Percentiles rank a stretch among this genome's conserved stretches.
Conservation (phyloP, 2,113 vertebrate genomes). For the Mellivora capensis region DNA sequence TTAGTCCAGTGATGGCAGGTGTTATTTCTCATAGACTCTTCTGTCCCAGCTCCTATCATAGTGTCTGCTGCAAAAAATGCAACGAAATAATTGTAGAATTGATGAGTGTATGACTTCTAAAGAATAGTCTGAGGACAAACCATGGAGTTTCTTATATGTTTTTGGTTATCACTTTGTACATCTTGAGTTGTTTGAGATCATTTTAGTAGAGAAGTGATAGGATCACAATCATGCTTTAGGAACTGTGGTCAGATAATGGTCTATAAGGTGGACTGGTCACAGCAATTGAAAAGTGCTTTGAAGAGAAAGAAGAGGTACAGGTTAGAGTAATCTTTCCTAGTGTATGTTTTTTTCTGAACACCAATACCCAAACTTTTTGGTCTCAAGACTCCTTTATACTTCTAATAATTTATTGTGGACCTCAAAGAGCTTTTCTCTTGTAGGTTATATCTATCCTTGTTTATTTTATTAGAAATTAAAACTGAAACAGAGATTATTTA, state of each 20-base stretch:
- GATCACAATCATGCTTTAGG: conserved; percentile 4
- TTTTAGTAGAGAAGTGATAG: background rate
- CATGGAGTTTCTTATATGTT: background rate
- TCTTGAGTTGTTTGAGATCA: background rate
- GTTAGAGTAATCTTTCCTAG: background rate
- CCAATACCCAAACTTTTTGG: background rate
- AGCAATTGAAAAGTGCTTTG: background rate
- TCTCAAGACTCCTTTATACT: background rate
- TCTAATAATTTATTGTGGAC: background rate
- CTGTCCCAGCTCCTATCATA: background rate
- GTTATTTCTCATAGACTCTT: background rate
- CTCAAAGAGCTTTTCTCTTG: background rate
- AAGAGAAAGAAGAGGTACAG: background rate
- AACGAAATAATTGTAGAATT: background rate
- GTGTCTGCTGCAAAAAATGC: background rate
- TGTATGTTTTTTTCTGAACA: background rate
- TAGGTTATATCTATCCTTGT: background rate
- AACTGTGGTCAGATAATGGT: background rate
- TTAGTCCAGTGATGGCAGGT: background rate
- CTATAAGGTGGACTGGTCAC: background rate
- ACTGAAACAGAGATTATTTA: background rate
- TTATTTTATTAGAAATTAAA: background rate
- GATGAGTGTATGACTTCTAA: background rate
- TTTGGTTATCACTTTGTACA: background rate
- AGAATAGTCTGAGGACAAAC: background rate